Conservation (phyloP, 2,113 vertebrate genomes). For the Ibidorhyncha struthersii region DNA sequence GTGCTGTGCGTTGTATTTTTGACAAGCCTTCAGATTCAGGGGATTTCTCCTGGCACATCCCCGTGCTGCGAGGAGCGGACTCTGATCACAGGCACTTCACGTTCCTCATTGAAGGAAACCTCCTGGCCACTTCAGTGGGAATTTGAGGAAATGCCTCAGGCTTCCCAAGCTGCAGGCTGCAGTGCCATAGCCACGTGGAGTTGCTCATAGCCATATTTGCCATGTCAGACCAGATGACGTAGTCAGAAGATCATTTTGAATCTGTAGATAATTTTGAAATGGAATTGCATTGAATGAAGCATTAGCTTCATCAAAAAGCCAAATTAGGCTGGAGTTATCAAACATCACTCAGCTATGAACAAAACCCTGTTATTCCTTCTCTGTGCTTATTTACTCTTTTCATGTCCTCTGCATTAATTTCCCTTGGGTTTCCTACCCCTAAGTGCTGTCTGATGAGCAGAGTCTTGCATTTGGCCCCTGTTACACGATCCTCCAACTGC, state of each 20-base stretch:
- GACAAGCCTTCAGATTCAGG: background rate
- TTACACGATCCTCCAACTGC: background rate
- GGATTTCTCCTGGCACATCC: background rate
- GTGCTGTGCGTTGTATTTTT: background rate
- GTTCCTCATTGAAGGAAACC: background rate
- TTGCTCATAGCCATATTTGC: constrained; percentile 28
- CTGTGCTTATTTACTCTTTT: background rate
- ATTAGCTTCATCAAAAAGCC: constrained; percentile 31
- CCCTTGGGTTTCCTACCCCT: background rate
- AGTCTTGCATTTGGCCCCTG: background rate
- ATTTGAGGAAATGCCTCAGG: background rate
- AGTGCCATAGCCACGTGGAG: background rate
- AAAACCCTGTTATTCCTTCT: background rate
- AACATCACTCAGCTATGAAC: background rate
- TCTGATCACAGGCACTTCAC: background rate
- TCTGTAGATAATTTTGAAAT: constrained; percentile 53
- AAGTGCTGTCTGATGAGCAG: background rate
- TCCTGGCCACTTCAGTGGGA: background rate
- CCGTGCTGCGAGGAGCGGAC: background rate
- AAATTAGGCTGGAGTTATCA: background rate
- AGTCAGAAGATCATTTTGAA: constrained; percentile 10
- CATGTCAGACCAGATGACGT: background rate
- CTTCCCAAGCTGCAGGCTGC: background rate
- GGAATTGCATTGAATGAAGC: constrained; percentile 66
- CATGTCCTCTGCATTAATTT: background rate